Evolutionary conservation across 2,888 invertebrate species (phyloP).

Genomic region (Drosophila pegasa): DNA sequence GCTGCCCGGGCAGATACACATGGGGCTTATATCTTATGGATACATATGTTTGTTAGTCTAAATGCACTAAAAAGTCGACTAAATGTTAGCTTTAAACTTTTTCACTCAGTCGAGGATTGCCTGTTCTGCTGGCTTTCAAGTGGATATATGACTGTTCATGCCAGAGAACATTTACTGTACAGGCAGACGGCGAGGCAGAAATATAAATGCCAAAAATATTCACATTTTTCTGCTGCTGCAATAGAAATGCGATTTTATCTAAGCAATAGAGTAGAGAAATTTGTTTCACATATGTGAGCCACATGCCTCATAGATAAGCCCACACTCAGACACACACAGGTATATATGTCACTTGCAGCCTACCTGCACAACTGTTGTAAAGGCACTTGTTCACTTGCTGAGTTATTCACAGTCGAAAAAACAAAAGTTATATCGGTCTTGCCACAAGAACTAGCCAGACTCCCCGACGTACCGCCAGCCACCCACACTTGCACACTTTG

Average conservation of each 20-base stretch:
- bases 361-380: conserved; percentile 30
- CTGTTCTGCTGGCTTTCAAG: background rate
- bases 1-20: no score
- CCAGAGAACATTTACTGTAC: background rate
- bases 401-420: conserved; percentile 42
- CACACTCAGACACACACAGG: background rate
- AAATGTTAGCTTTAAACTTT: background rate
- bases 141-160: background rate
- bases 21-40: background rate
- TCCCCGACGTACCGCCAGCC: background rate
- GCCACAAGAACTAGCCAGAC: conserved; percentile 21
- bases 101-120: background rate
- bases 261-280: background rate
- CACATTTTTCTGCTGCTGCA: background rate
- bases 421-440: conserved; percentile 66
- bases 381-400: conserved; percentile 50
- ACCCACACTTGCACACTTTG: background rate
- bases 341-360: background rate
- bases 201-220: conserved; percentile 8
- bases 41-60: background rate
- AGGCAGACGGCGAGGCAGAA: background rate
- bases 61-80: background rate
- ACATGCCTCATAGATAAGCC: background rate
- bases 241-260: background rate
- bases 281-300: conserved; percentile 1